Conservation (phyloP, 2,888 invertebrate species). For the Lycocerus yunnanus region DNA sequence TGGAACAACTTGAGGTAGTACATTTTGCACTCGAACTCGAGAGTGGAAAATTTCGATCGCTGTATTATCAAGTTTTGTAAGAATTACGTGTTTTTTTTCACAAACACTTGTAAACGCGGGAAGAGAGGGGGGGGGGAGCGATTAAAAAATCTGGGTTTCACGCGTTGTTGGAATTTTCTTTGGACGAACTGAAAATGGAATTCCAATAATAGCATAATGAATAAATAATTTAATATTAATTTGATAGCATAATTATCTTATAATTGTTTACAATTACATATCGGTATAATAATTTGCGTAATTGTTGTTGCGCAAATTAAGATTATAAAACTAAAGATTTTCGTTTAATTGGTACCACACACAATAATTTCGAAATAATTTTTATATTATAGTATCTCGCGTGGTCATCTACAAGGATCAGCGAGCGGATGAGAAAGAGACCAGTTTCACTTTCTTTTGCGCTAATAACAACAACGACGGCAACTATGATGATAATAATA, state of each 20-base stretch:
- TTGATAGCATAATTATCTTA: background rate
- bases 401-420: background rate
- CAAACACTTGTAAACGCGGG: background rate
- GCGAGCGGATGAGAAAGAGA: slow-evolving; percentile 15
- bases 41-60: background rate
- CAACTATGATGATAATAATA: background rate
- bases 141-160: no score
- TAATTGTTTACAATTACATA: slow-evolving; percentile 1
- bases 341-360: background rate
- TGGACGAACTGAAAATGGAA: background rate
- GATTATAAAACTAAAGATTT: background rate
- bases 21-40: background rate
- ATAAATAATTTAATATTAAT: background rate
- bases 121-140: background rate
- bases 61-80: background rate
- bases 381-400: slow-evolving; percentile 5
- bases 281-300: background rate
- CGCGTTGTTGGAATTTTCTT: background rate
- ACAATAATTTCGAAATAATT: slow-evolving; percentile 4
- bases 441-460: slow-evolving; percentile 34
- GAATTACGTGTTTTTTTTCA: background rate
- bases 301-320: slow-evolving; percentile 2
- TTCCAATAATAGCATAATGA: background rate
- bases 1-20: background rate
- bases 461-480: slow-evolving; percentile 1